Conservation (phyloP, 2,888 invertebrate species). For the Agrilus cyanescens region DNA sequence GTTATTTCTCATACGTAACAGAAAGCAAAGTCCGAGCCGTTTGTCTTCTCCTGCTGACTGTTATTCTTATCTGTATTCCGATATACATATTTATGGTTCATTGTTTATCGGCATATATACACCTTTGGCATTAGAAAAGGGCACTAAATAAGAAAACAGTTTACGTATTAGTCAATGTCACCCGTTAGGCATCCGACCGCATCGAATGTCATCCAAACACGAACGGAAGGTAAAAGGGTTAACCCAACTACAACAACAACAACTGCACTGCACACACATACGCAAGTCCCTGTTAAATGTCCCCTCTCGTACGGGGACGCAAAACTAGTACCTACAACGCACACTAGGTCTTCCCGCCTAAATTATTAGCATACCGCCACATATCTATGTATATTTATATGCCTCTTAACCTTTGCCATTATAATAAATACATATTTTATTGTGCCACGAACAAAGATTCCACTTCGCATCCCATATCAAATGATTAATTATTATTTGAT, state of each 20-base stretch:
- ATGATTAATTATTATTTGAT: constrained; percentile 23
- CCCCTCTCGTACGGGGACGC: too few relatives aligned
- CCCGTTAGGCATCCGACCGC: constrained; percentile 10
- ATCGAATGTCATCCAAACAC: constrained; percentile 16
- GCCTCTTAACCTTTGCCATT: constrained; percentile 15
- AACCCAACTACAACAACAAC: constrained; percentile 1
- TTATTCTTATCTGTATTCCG: too few relatives aligned
- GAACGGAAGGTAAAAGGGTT: constrained; percentile 10
- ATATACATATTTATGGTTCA: too few relatives aligned
- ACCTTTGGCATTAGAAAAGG: too few relatives aligned
- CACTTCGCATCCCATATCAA: constrained; percentile 14
- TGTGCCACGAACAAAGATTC: constrained; percentile 18
- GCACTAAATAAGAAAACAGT: too few relatives aligned
- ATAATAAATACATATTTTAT: constrained; percentile 23
- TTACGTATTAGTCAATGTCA: too few relatives aligned
- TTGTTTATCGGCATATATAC: too few relatives aligned
- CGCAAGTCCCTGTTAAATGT: not conserved
- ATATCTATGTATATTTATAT: not conserved
- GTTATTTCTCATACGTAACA: too few relatives aligned
- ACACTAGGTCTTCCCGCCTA: constrained; percentile 1
- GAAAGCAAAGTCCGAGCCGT: too few relatives aligned
- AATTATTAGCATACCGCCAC: constrained; percentile 13
- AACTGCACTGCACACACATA: constrained; percentile 8
- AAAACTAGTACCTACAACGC: too few relatives aligned
- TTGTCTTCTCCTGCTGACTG: too few relatives aligned